phyloP scores from a whole-genome alignment of 2,888 invertebrate species.

The Spicauda simplicius region DNA sequence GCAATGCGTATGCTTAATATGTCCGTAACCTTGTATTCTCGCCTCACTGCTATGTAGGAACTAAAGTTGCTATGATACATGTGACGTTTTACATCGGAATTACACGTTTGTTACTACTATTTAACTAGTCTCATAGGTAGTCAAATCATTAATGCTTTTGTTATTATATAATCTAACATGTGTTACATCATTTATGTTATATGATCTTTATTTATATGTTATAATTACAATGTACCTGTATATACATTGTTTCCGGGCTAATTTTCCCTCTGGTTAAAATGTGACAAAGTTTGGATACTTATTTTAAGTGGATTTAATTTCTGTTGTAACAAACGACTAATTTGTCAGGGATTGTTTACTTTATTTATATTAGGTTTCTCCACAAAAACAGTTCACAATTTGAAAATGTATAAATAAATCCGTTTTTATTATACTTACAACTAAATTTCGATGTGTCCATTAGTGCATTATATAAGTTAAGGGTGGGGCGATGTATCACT shows the following conservation, averaged over 20 bases:
- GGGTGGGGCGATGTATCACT: not conserved
- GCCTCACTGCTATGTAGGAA: slow-evolving; percentile 43
- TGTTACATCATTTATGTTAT: not conserved
- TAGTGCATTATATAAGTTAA: not conserved
- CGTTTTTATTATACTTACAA: not conserved
- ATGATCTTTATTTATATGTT: not conserved
- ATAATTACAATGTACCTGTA: not conserved
- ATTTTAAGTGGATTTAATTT: too few species aligned
- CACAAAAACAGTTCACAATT: not conserved
- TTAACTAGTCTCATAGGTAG: not conserved
- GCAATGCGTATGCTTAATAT: slow-evolving; percentile 46
- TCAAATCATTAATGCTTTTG: not conserved
- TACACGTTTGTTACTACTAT: not conserved
- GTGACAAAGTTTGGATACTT: too few species aligned
- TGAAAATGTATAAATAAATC: not conserved
- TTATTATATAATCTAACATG: slow-evolving; percentile 3
- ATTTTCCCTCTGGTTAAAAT: too few species aligned
- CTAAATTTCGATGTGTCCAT: not conserved
- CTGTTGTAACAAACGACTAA: too few species aligned
- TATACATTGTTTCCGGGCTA: not conserved
- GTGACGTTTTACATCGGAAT: not conserved
- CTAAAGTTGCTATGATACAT: slow-evolving; percentile 11
- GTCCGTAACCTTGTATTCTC: slow-evolving; percentile 50
- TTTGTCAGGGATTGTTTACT: too few species aligned
- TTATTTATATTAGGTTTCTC: too few species aligned